phyloP scores from a whole-genome alignment of 2,888 invertebrate genomes.

The Theodoxus fluviatilis region DNA sequence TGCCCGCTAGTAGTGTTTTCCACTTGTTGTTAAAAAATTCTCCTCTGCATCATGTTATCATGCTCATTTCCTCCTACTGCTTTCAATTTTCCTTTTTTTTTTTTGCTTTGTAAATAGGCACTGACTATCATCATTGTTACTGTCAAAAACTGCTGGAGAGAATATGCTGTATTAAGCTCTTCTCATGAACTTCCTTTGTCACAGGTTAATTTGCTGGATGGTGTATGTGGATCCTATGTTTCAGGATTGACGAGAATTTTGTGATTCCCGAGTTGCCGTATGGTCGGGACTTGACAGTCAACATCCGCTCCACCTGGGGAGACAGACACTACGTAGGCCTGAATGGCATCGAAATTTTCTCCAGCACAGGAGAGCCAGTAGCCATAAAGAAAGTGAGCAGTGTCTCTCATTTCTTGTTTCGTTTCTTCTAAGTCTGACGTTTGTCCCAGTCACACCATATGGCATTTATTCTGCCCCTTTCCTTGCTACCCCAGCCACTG shows the following conservation, averaged over 20 bases:
- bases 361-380: slow-evolving; percentile 71
- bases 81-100: too few relatives aligned
- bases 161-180: neutral
- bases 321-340: slow-evolving; percentile 81
- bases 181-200: neutral
- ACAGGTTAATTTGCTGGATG: neutral
- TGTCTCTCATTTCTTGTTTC: neutral
- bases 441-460: too few relatives aligned
- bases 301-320: slow-evolving; percentile 78
- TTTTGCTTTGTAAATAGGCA: too few relatives aligned
- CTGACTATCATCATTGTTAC: neutral
- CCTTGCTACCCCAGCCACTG: too few relatives aligned
- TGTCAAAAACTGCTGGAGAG: neutral
- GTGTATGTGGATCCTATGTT: neutral
- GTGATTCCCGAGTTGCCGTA: slow-evolving; percentile 79
- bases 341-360: slow-evolving; percentile 81
- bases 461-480: too few relatives aligned
- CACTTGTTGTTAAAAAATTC: too few relatives aligned
- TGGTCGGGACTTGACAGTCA: slow-evolving; percentile 74
- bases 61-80: too few relatives aligned
- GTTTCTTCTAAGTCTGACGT: too few relatives aligned
- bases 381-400: slow-evolving; percentile 71
- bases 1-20: too few relatives aligned
- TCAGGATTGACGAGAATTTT: slow-evolving; percentile 67
- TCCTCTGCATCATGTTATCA: too few relatives aligned